Percentiles rank a stretch among this genome's conserved stretches.
Evolutionary conservation across 2,797 vertebrate genomes (phyloP).

Genomic region (Karalla daura): DNA sequence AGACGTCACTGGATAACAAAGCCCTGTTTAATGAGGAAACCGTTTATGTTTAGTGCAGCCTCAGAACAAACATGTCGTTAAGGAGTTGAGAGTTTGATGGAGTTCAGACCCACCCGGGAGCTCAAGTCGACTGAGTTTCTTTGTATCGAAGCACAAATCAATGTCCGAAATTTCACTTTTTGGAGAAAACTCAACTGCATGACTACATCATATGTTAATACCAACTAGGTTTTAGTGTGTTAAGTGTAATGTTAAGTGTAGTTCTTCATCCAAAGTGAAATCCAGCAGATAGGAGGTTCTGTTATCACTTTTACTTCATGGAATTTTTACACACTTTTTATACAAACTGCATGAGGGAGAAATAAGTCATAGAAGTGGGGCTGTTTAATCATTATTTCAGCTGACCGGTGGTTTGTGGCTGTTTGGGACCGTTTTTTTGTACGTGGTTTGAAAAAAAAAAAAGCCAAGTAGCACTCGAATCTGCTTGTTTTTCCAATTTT

Average conservation of each 20-base stretch:
- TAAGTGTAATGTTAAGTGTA: too few species aligned
- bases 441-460: neutral
- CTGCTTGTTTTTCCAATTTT: slow-evolving; percentile 15
- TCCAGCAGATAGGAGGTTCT: too few species aligned
- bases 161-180: slow-evolving; percentile 17
- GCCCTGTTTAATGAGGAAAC: neutral
- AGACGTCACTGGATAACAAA: neutral
- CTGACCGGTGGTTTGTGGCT: neutral
- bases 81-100: slow-evolving; percentile 18
- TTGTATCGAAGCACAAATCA: slow-evolving; percentile 1
- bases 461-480: slow-evolving; percentile 7
- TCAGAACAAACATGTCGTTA: slow-evolving; percentile 2
- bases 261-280: too few species aligned
- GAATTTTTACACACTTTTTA: too few species aligned
- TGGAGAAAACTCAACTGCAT: neutral
- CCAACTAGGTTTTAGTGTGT: too few species aligned
- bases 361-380: neutral
- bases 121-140: slow-evolving; percentile 6
- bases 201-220: too few species aligned
- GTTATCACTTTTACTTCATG: too few species aligned
- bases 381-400: neutral
- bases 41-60: neutral
- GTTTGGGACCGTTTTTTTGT: neutral
- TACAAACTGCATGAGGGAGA: too few species aligned
- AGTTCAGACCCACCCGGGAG: slow-evolving; percentile 31